Evolutionary conservation across 2,113 vertebrate genomes (phyloP).

Genomic region (Passer montanus): DNA sequence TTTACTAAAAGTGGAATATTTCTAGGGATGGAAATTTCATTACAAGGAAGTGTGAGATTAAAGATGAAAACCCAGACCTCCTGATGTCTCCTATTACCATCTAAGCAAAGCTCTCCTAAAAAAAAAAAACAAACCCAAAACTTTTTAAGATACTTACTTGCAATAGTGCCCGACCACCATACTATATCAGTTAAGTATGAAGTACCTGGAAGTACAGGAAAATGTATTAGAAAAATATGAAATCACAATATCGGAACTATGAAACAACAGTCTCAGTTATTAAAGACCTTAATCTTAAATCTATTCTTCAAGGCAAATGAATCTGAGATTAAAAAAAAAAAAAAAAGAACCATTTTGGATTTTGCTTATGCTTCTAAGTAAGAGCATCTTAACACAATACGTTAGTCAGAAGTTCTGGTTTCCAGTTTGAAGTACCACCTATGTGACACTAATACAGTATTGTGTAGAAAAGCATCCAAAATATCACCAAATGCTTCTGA

Average conservation of each 20-base stretch:
- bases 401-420: not conserved
- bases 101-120: not conserved
- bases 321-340: not conserved
- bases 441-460: accelerated
- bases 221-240: not conserved
- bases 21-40: not conserved
- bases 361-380: not conserved
- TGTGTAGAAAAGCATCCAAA: not conserved
- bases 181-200: constrained; percentile 89
- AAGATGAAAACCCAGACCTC: not conserved
- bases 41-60: not conserved
- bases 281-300: not conserved
- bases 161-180: constrained; percentile 94
- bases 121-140: not conserved
- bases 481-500: not conserved
- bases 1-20: not conserved
- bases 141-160: constrained; percentile 83
- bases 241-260: not conserved
- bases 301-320: not conserved
- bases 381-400: not conserved
- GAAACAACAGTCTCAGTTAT: not conserved
- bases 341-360: not conserved
- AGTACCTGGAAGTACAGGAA: constrained; percentile 74
- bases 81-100: not conserved
- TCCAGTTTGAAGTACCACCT: not conserved